These are phyloP conservation scores for Flexamia atlantica DNA, from an alignment of 2,888 invertebrate species.

Conservation along the genomic window DNA sequence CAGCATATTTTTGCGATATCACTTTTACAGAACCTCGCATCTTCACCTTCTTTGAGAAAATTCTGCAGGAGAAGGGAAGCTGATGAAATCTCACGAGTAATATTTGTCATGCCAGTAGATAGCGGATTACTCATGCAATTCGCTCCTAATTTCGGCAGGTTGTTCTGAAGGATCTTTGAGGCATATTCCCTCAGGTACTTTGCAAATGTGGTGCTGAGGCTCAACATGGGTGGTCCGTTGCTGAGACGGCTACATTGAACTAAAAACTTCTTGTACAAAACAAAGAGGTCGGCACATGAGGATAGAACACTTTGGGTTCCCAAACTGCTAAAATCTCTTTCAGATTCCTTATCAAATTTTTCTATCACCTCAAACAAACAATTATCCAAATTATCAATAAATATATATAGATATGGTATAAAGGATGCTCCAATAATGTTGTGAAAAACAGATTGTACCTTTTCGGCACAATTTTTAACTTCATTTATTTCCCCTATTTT, in stretches of 20 bases:
- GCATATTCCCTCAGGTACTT: conserved; percentile 97
- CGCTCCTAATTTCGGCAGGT: conserved; percentile 82
- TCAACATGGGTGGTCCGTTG: conserved; percentile 92
- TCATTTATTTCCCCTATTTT: not conserved
- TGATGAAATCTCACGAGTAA: conserved; percentile 74
- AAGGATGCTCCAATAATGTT: conserved; percentile 95
- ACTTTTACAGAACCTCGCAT: conserved; percentile 75
- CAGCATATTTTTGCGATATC: conserved; percentile 84
- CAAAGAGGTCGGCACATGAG: conserved; percentile 97
- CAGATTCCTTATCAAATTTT: conserved; percentile 84
- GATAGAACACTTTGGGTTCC: conserved; percentile 83
- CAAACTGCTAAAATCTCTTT: conserved; percentile 72
- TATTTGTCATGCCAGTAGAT: conserved; percentile 80
- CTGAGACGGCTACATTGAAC: conserved; percentile 97
- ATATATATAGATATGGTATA: conserved; percentile 95
- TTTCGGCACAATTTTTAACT: conserved; percentile 13
- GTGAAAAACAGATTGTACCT: conserved; percentile 79
- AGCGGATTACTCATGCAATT: conserved; percentile 51
- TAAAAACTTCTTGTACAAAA: conserved; percentile 98
- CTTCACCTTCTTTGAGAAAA: conserved; percentile 90
- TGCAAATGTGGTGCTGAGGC: conserved; percentile 92
- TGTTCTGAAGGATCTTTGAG: conserved; percentile 86
- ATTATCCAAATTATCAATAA: conserved; percentile 95
- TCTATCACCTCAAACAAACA: conserved; percentile 92
- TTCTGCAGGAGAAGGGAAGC: conserved; percentile 88